phyloP scores from a whole-genome alignment of 2,888 invertebrate species.

The Lagria hirta region DNA sequence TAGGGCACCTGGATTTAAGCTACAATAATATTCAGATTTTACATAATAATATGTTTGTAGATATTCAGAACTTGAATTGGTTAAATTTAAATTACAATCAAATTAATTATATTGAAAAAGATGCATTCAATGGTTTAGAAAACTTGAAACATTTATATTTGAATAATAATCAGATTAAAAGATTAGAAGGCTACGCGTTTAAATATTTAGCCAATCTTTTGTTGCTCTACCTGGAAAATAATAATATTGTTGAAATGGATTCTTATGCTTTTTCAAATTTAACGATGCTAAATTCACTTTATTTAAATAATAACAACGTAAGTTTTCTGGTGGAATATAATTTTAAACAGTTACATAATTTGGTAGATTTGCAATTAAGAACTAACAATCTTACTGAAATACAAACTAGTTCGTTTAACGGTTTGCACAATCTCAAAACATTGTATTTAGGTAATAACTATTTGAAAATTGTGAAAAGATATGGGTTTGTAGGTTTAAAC shows the following conservation, averaged over 20 bases:
- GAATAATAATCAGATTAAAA: constrained; percentile 50
- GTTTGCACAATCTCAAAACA: constrained; percentile 46
- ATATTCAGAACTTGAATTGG: constrained; percentile 49
- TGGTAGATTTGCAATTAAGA: constrained; percentile 50
- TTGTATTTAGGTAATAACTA: constrained; percentile 52
- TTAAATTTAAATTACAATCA: constrained; percentile 49
- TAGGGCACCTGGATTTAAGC: constrained; percentile 47
- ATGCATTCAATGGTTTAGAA: constrained; percentile 49
- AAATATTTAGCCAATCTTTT: constrained; percentile 47
- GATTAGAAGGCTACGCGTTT: constrained; percentile 48
- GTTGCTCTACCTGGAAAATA: constrained; percentile 51
- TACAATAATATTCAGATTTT: constrained; percentile 45
- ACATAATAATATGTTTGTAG: constrained; percentile 47
- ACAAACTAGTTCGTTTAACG: constrained; percentile 51
- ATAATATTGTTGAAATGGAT: constrained; percentile 50
- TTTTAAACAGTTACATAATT: constrained; percentile 48
- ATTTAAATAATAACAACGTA: constrained; percentile 51
- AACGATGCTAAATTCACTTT: constrained; percentile 47
- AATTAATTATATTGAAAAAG: constrained; percentile 47
- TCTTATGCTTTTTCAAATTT: constrained; percentile 50
- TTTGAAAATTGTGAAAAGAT: constrained; percentile 46
- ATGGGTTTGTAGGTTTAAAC: constrained; percentile 50
- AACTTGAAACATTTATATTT: constrained; percentile 52
- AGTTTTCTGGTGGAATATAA: constrained; percentile 46
- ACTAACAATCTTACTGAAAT: constrained; percentile 49